These are phyloP conservation scores for Dicerorhinus sumatrensis DNA, from an alignment of 2,113 vertebrate species.

Conservation along the genomic window DNA sequence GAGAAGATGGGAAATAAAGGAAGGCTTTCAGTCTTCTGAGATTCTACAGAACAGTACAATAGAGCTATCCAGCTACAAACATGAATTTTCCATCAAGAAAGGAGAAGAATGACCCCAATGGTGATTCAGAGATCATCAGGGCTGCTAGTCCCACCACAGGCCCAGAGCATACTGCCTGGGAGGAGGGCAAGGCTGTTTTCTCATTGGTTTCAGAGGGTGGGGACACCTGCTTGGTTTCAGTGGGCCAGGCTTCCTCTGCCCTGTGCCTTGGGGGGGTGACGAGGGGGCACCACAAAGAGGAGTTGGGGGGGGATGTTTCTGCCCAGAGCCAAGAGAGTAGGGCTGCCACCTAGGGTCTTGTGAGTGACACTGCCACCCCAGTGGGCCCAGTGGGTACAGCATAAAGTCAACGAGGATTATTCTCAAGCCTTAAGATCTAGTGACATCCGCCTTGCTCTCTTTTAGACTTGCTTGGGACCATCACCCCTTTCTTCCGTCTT, in stretches of 20 bases:
- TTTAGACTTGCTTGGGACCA: background rate
- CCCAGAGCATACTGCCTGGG: background rate
- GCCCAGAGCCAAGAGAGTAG: background rate
- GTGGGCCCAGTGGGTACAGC: background rate
- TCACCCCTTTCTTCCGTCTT: background rate
- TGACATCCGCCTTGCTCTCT: background rate
- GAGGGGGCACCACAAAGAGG: background rate
- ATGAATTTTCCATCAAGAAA: background rate
- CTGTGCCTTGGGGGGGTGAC: background rate
- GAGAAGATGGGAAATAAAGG: background rate
- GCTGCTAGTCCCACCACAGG: background rate
- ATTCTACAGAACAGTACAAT: background rate
- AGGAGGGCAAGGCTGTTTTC: background rate
- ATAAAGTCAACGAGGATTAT: background rate
- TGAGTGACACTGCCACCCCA: background rate
- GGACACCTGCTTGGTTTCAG: background rate
- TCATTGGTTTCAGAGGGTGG: background rate
- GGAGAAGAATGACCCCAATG: background rate
- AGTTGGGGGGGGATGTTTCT: background rate
- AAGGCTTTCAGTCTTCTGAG: background rate
- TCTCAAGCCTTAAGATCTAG: background rate
- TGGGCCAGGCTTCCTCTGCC: background rate
- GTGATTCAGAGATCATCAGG: background rate
- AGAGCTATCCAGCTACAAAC: background rate
- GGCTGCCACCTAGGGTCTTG: background rate